Conservation (phyloP, 2,113 vertebrate genomes). For the Bothrops jararaca region DNA sequence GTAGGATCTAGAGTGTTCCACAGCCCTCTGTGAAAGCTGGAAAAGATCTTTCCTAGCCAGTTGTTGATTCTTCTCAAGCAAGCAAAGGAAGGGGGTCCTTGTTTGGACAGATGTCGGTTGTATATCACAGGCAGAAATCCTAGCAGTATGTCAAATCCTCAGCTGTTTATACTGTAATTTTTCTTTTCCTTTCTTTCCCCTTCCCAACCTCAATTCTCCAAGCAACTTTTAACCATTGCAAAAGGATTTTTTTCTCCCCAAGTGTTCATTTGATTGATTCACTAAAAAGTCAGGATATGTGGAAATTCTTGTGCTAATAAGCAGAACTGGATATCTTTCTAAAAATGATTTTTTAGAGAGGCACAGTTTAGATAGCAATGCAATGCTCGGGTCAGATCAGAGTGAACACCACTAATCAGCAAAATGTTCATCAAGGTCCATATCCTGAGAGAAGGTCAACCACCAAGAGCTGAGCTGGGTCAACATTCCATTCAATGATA, state of each 20-base stretch:
- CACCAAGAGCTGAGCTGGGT: background rate
- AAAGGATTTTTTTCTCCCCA: background rate
- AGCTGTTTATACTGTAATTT: background rate
- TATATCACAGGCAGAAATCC: conserved; percentile 24
- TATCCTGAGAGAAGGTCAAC: background rate
- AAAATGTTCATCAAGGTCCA: background rate
- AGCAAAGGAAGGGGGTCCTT: accelerated
- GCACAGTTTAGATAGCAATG: background rate
- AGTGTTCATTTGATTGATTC: conserved; percentile 3
- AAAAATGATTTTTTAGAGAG: background rate
- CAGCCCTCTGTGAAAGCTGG: background rate
- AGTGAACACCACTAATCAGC: background rate
- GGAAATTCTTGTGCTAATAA: background rate
- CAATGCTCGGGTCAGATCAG: background rate
- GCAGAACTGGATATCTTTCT: background rate
- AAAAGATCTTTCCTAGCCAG: background rate
- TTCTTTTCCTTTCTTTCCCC: background rate
- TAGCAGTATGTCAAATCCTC: background rate
- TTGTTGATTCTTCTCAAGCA: accelerated
- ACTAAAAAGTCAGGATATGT: background rate
- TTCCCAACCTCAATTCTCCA: background rate
- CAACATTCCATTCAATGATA: background rate
- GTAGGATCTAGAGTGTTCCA: background rate
- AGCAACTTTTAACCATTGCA: background rate
- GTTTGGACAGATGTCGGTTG: conserved; percentile 38